phyloP scores from a whole-genome alignment of 2,797 vertebrate genomes.

The Myripristis murdjan region DNA sequence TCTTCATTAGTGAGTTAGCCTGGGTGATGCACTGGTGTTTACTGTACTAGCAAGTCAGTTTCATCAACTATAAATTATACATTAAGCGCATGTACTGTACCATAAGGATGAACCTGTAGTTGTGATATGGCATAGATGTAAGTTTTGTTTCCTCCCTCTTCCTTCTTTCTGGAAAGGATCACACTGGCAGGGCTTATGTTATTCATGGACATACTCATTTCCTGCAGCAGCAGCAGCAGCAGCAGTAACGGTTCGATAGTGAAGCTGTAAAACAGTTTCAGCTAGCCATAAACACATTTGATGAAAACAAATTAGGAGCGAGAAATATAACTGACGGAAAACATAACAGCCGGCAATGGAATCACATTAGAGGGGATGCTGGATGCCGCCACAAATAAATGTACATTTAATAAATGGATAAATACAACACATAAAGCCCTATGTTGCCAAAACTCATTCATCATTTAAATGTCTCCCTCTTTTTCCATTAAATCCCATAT shows the following conservation, averaged over 20 bases:
- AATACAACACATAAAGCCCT: conserved; percentile 81
- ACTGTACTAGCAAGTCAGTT: conserved; percentile 55
- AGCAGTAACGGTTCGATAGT: conserved; percentile 82
- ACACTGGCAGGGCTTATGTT: conserved; percentile 73
- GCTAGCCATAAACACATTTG: conserved; percentile 87
- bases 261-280: conserved; percentile 87
- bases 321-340: conserved; percentile 87
- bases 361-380: conserved; percentile 83
- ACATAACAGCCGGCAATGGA: conserved; percentile 85
- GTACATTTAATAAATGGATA: conserved; percentile 87
- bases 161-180: conserved; percentile 62
- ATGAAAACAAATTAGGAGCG: conserved; percentile 88
- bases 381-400: conserved; percentile 83
- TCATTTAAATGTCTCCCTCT: conserved; percentile 80
- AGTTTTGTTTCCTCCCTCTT: conserved; percentile 56
- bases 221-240: conserved; percentile 80
- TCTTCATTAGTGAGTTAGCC: conserved; percentile 66
- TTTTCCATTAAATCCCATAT: conserved; percentile 77
- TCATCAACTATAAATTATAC: conserved; percentile 49
- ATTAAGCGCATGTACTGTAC: conserved; percentile 28
- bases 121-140: conserved; percentile 56
- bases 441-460: conserved; percentile 78
- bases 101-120: conserved; percentile 51
- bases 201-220: conserved; percentile 85
- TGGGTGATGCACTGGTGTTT: conserved; percentile 51